phyloP scores from a whole-genome alignment of 2,888 invertebrate species.

The Leptura quadrifasciata region DNA sequence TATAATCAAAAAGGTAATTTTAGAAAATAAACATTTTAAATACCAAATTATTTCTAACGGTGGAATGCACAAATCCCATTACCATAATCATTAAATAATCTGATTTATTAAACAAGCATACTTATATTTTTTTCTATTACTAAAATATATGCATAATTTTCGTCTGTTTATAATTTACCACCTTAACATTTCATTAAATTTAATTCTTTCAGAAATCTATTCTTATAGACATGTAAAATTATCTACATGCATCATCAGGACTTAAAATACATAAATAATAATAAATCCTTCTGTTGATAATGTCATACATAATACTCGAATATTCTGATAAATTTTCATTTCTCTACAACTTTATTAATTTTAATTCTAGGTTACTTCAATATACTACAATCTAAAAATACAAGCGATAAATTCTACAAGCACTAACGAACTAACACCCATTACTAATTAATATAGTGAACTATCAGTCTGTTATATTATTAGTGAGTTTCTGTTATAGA shows the following conservation, averaged over 20 bases:
- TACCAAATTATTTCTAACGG: too few relatives aligned
- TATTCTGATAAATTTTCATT: not conserved
- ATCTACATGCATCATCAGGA: too few relatives aligned
- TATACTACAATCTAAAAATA: too few relatives aligned
- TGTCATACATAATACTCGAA: too few relatives aligned
- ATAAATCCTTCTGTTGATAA: not conserved
- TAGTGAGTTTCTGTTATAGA: not conserved
- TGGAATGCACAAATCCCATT: too few relatives aligned
- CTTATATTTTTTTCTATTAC: not conserved
- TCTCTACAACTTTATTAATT: not conserved
- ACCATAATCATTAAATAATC: too few relatives aligned
- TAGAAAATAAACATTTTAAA: too few relatives aligned
- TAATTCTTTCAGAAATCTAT: too few relatives aligned
- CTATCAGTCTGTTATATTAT: not conserved
- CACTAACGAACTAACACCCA: not conserved
- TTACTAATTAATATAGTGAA: not conserved
- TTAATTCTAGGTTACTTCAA: too few relatives aligned
- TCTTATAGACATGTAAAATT: too few relatives aligned
- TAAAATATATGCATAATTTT: not conserved
- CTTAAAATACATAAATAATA: not conserved
- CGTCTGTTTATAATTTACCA: not conserved
- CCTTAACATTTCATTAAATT: too few relatives aligned
- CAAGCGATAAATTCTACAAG: not conserved
- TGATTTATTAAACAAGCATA: not conserved
- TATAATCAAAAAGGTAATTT: too few relatives aligned